These are phyloP conservation scores for Dendrolimus pini DNA, from an alignment of 2,888 invertebrate genomes.

Conservation along the genomic window DNA sequence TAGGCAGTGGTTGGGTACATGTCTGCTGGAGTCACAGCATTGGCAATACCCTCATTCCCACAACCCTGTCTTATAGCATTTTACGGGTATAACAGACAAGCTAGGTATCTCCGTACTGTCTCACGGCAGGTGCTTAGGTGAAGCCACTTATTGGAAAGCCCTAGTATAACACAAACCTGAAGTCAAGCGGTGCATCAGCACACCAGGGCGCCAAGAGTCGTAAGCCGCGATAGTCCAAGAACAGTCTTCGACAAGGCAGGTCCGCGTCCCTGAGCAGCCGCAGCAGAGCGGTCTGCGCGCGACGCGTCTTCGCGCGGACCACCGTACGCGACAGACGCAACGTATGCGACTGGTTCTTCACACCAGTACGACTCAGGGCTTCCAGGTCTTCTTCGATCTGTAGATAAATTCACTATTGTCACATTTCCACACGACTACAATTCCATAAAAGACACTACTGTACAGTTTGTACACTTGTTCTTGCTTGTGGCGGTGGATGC, in stretches of 20 bases:
- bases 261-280: conserved; percentile 87
- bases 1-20: too few species aligned
- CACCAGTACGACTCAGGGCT: conserved; percentile 83
- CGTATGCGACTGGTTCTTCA: conserved; percentile 94
- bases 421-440: too few species aligned
- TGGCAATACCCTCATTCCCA: too few species aligned
- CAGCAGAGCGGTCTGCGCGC: conserved; percentile 85
- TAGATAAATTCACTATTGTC: neutral
- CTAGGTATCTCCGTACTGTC: too few species aligned
- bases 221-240: conserved; percentile 95
- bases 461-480: too few species aligned
- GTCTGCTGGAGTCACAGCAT: too few species aligned
- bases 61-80: too few species aligned
- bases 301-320: conserved; percentile 91
- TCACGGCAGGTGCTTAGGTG: too few species aligned
- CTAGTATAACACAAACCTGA: conserved; percentile 40
- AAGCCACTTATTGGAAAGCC: too few species aligned
- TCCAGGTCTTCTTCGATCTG: conserved; percentile 93
- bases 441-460: neutral
- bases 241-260: conserved; percentile 88
- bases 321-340: conserved; percentile 92
- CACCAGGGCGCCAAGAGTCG: conserved; percentile 95
- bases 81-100: too few species aligned
- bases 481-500: too few species aligned
- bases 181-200: conserved; percentile 80